These are phyloP conservation scores for Pandion haliaetus DNA, from an alignment of 2,113 vertebrate genomes.

Conservation along the genomic window DNA sequence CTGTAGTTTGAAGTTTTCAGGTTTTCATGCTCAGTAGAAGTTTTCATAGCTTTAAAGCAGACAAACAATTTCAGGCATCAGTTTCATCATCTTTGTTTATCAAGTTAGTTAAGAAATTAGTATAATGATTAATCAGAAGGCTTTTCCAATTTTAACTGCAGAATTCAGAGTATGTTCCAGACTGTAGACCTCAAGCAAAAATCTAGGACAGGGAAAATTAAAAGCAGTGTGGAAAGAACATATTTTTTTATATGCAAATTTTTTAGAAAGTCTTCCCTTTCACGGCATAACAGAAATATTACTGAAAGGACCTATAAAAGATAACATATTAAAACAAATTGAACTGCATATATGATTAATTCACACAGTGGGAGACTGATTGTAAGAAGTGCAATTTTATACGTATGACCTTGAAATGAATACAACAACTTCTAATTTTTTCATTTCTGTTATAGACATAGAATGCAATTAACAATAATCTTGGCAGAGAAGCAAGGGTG, in stretches of 20 bases:
- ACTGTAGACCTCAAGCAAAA: not conserved
- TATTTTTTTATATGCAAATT: not conserved
- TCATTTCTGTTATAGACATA: not conserved
- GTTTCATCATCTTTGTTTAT: not conserved
- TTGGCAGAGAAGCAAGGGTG: not conserved
- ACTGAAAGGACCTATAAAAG: not conserved
- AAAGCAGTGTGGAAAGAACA: not conserved
- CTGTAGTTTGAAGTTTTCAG: not conserved
- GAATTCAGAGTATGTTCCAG: not conserved
- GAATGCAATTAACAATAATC: not conserved
- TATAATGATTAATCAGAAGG: not conserved
- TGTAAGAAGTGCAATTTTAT: not conserved
- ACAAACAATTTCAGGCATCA: not conserved
- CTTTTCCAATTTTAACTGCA: not conserved
- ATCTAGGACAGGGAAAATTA: not conserved
- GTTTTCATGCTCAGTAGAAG: not conserved
- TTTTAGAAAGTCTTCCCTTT: not conserved
- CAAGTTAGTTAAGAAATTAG: not conserved
- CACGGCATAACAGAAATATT: not conserved
- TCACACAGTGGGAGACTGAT: not conserved
- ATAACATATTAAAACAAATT: not conserved
- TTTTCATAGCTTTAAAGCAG: not conserved
- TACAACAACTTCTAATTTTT: not conserved
- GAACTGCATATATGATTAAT: not conserved
- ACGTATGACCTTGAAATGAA: not conserved